Base-by-base conservation (phyloP, 2,888 invertebrate species). In the Cephus pulcher region DNA sequence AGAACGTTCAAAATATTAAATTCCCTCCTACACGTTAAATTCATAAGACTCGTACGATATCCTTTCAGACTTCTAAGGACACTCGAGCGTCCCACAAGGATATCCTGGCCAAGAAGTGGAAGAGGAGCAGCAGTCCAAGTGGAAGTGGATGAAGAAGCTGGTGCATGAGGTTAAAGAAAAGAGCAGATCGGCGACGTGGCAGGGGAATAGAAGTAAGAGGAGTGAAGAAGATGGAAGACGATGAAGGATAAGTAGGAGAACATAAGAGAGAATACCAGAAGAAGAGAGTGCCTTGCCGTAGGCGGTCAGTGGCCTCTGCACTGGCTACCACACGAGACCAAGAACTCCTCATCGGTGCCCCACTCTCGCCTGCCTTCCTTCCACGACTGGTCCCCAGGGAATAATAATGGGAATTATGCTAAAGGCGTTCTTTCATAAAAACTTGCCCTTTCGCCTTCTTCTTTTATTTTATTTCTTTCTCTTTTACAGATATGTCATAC, bases 271-370 rank as follows among this genome's bases (percentile, higher is more conserved):
- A 56, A 68, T 56, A 35, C 30, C 15, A 71, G 81, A 84, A 82
- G 83, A 83, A 80, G 84, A 84, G 86, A 87, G 86, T 87, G 88
- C 90, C 89, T 90, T 90, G 90, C 89, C 90, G 88, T 89, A 90
- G 90, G 90, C 90, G 91, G 91, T 91, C 91, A 91, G 87, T 90
- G 91, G 91, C 91, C 90, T 85, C 73, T 82, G 88, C 88, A 88
- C 85, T 83, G 84, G 84, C 87, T 88, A 87, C 86, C 85, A 15
- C 71, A 86, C 81, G 83, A 84, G 83, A 82, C 85, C 82, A 80
- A 56, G 40, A 56, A 23, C 40, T 56, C 40, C 40, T 40, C 80
- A 78, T 80, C 79, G 76, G 78, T 79, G 79, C 82, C 78, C 80
- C 80, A 74, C 79, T 78, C 76, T 81, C 76, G 78, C 78, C 71